A percentile compares a stretch with the other conserved stretches of the same genome.
These are phyloP conservation scores for Prietella phreatophila DNA, from an alignment of 2,113 vertebrate species.

Conservation along the genomic window DNA sequence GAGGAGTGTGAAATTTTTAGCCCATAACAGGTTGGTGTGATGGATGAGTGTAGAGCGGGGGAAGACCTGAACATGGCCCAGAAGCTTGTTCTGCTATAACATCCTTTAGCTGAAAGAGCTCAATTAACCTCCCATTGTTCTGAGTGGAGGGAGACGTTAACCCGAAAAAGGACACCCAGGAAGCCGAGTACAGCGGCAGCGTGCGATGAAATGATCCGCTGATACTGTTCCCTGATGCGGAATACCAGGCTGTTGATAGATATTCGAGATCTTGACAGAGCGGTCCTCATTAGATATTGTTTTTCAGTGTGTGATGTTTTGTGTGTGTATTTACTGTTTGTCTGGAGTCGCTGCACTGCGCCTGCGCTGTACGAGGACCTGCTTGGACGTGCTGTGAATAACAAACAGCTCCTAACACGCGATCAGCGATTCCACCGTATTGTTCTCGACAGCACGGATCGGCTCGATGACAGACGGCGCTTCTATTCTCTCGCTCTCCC, in stretches of 20 bases:
- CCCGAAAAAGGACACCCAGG: slow-evolving; percentile 7
- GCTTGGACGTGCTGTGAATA: slow-evolving; percentile 37
- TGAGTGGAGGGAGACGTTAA: slow-evolving; percentile 11
- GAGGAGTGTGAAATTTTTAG: slow-evolving; percentile 25
- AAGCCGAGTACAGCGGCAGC: background rate
- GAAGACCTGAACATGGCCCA: slow-evolving; percentile 24
- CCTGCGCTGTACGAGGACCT: background rate
- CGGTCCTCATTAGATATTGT: background rate
- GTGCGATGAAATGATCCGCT: background rate
- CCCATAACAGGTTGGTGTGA: slow-evolving; percentile 32
- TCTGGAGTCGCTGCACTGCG: background rate
- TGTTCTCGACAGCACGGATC: slow-evolving; percentile 14
- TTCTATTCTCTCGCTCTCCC: slow-evolving; percentile 10
- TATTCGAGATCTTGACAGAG: background rate
- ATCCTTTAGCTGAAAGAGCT: slow-evolving; percentile 43
- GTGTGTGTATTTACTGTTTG: background rate
- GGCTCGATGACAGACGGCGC: slow-evolving; percentile 25
- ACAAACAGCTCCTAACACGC: slow-evolving; percentile 39
- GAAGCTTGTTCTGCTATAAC: slow-evolving; percentile 39
- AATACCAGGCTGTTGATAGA: background rate
- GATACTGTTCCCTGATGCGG: background rate
- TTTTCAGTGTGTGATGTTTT: background rate
- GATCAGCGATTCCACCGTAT: slow-evolving; percentile 39
- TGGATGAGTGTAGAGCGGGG: slow-evolving; percentile 41
- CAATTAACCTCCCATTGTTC: slow-evolving; percentile 52